phyloP scores from a whole-genome alignment of 2,888 invertebrate species.

The Lampropteryx suffumata region DNA sequence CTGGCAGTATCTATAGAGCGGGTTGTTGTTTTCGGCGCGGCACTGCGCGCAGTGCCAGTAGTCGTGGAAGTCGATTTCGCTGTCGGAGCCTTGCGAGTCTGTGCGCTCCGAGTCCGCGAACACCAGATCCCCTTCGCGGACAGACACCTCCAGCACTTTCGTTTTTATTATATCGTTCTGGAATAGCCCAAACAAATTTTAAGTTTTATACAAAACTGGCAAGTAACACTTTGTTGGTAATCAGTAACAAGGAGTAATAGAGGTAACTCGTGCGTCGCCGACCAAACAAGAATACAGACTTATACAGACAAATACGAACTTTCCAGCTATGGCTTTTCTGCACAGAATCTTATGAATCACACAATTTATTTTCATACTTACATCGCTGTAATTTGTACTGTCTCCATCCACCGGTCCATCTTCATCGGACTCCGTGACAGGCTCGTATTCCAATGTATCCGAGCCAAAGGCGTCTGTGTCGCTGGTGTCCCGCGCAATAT shows the following conservation, averaged over 20 bases:
- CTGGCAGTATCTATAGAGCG: constrained; percentile 86
- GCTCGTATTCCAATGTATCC: constrained; percentile 65
- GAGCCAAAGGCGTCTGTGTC: constrained; percentile 68
- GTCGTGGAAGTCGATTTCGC: constrained; percentile 81
- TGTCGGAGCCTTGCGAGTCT: constrained; percentile 62
- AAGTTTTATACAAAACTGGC: no score
- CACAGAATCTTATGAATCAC: no score
- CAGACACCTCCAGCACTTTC: constrained; percentile 63
- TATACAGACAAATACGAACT: no score
- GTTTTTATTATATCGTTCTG: constrained; percentile 73
- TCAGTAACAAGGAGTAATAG: no score
- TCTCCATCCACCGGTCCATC: constrained; percentile 59
- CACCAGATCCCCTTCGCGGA: constrained; percentile 63
- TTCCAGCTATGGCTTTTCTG: no score
- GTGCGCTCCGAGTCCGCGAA: constrained; percentile 74
- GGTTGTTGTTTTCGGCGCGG: constrained; percentile 84
- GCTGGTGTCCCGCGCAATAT: constrained; percentile 79
- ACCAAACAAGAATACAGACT: no score
- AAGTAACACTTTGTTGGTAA: no score
- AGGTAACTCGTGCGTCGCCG: no score
- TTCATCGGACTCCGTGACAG: constrained; percentile 76
- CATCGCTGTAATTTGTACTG: constrained; percentile 81
- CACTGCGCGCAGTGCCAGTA: constrained; percentile 87
- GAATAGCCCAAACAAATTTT: constrained; percentile 32
- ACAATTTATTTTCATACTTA: constrained; percentile 33